phyloP scores from a whole-genome alignment of 2,888 invertebrate genomes.

The Globia sparganii region DNA sequence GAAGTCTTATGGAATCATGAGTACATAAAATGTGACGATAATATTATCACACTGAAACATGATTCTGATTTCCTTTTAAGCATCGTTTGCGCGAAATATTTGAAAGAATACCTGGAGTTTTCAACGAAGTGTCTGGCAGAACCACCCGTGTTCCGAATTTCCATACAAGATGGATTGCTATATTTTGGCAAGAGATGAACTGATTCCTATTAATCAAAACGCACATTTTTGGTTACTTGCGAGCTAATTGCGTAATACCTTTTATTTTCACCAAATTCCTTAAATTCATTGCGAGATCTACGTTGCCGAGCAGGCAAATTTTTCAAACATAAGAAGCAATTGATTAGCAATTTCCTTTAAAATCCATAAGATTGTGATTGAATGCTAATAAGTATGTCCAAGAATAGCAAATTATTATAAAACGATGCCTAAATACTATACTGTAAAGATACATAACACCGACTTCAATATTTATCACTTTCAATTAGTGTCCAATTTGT shows the following conservation, averaged over 20 bases:
- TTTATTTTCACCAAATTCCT: neutral
- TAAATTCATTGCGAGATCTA: neutral
- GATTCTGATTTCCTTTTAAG: neutral
- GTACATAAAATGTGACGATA: neutral
- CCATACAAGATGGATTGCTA: neutral
- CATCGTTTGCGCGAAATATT: neutral
- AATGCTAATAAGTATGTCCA: too few species aligned
- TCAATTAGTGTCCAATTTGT: slow-evolving; percentile 44
- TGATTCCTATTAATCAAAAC: neutral
- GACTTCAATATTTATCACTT: neutral
- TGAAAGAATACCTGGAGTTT: neutral
- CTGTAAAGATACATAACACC: neutral
- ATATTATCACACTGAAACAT: neutral
- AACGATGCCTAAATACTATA: neutral
- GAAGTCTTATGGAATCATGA: neutral
- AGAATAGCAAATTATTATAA: neutral
- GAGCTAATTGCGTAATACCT: too few species aligned
- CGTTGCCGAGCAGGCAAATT: neutral
- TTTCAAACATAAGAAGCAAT: neutral
- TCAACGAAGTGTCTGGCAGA: neutral
- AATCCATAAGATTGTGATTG: neutral
- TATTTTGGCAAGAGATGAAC: too few species aligned
- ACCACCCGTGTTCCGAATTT: neutral
- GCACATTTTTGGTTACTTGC: neutral
- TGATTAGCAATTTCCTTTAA: neutral